Percentiles rank a stretch among this genome's conserved stretches.
Conservation (phyloP, 2,888 invertebrate species). For the Euclidia mi region DNA sequence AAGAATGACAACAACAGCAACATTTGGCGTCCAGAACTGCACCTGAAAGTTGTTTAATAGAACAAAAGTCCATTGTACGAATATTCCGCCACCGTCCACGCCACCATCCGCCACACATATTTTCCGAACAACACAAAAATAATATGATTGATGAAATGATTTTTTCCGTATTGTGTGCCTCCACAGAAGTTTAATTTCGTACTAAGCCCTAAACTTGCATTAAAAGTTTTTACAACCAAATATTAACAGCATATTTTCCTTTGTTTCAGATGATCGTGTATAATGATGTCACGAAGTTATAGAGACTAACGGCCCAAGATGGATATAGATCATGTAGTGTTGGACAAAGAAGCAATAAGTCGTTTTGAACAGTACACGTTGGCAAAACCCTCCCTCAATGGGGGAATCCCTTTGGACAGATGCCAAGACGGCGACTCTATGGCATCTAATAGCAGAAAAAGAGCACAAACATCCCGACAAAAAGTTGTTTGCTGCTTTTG, state of each 20-base stretch:
- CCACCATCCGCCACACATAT: too few relatives aligned
- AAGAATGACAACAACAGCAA: too few relatives aligned
- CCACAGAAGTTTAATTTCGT: too few relatives aligned
- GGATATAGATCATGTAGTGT: conserved; percentile 87
- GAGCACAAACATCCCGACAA: conserved; percentile 84
- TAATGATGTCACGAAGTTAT: conserved; percentile 76
- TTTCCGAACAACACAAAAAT: too few relatives aligned
- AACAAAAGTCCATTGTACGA: too few relatives aligned
- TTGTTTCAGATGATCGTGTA: conserved; percentile 82
- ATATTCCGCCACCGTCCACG: too few relatives aligned
- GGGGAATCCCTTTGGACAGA: conserved; percentile 87
- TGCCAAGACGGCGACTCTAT: conserved; percentile 88
- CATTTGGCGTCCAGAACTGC: too few relatives aligned
- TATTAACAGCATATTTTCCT: conserved; percentile 55
- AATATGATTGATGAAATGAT: too few relatives aligned
- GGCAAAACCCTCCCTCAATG: conserved; percentile 86
- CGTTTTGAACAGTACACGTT: conserved; percentile 87
- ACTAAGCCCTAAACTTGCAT: neutral
- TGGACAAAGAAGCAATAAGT: conserved; percentile 88
- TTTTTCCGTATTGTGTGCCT: too few relatives aligned
- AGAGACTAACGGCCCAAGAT: conserved; percentile 76
- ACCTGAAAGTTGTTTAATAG: too few relatives aligned
- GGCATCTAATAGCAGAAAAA: conserved; percentile 87
- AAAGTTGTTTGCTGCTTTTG: conserved; percentile 89
- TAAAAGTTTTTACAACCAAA: neutral